Evolutionary conservation across 2,797 vertebrate genomes (phyloP).

Genomic region (Pogonophryne albipinna): DNA sequence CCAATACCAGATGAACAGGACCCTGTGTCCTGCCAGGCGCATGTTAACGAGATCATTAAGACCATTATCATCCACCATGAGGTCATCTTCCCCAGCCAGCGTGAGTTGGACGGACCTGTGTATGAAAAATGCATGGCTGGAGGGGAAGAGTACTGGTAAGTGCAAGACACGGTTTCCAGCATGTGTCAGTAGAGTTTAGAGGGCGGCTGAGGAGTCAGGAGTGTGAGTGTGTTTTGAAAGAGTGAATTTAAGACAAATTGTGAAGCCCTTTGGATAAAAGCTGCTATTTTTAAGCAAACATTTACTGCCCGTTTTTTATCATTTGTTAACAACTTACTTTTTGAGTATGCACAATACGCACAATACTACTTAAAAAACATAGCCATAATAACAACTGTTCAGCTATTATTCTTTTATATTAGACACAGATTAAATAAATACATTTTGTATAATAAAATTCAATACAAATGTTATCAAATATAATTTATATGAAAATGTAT

Average conservation of each 20-base stretch:
- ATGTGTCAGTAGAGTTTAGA: neutral
- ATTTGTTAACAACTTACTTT: neutral
- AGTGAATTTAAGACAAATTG: neutral
- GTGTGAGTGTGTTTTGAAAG: neutral
- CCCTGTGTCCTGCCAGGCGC: conserved; percentile 96
- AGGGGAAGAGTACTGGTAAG: conserved; percentile 98
- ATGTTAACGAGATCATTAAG: conserved; percentile 99
- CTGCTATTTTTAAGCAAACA: neutral
- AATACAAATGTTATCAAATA: no score
- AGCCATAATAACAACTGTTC: neutral
- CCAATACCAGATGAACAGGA: conserved; percentile 98
- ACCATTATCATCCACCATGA: conserved; percentile 96
- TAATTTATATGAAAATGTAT: no score
- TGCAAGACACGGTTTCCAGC: conserved; percentile 9
- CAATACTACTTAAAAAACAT: neutral
- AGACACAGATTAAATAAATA: no score
- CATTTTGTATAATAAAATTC: no score
- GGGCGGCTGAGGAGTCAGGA: neutral
- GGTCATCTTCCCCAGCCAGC: conserved; percentile 92
- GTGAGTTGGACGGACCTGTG: conserved; percentile 94
- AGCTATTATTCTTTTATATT: no score
- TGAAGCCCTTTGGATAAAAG: conserved; percentile 1
- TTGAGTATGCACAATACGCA: neutral
- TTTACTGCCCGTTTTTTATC: neutral
- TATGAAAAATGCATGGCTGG: conserved; percentile 99